Evolutionary conservation across 1,140 invertebrate species (phyloP).

Genomic region (Teleogryllus occipitalis): DNA sequence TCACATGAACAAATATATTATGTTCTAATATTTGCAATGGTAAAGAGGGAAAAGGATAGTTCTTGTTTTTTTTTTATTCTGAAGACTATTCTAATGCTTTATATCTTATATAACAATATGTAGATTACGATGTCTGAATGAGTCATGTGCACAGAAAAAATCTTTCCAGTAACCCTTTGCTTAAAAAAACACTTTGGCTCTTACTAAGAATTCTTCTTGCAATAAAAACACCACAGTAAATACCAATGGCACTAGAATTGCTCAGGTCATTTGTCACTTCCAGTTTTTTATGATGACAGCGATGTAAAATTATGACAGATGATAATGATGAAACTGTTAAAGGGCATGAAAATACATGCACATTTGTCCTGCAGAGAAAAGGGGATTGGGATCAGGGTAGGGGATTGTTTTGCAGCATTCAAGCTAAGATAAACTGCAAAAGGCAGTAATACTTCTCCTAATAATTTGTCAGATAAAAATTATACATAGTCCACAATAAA

Average conservation of each 20-base stretch:
- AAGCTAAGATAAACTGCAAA: constrained; percentile 1
- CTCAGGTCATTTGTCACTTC: constrained; percentile 4
- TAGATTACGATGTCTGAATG: constrained; percentile 41
- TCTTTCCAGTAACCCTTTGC: constrained; percentile 16
- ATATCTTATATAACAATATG: constrained; percentile 42
- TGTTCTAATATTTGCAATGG: constrained; percentile 28
- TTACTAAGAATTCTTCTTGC: constrained; percentile 33
- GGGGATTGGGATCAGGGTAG: neutral
- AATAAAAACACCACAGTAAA: constrained; percentile 41
- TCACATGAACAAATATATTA: constrained; percentile 35
- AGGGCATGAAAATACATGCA: neutral
- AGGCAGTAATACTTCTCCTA: neutral
- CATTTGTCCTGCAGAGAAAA: neutral
- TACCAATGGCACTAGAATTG: constrained; percentile 46
- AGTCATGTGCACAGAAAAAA: constrained; percentile 41
- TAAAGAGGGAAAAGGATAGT: constrained; percentile 24
- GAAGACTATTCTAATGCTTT: constrained; percentile 36
- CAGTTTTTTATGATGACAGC: neutral
- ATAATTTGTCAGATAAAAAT: neutral
- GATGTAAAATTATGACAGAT: neutral
- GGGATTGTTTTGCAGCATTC: neutral
- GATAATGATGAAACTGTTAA: neutral
- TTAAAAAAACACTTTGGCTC: constrained; percentile 43
- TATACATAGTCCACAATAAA: neutral
- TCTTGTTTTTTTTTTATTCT: constrained; percentile 26